Evolutionary conservation across 2,888 invertebrate species (phyloP).

Genomic region (Drosophila picticornis): DNA sequence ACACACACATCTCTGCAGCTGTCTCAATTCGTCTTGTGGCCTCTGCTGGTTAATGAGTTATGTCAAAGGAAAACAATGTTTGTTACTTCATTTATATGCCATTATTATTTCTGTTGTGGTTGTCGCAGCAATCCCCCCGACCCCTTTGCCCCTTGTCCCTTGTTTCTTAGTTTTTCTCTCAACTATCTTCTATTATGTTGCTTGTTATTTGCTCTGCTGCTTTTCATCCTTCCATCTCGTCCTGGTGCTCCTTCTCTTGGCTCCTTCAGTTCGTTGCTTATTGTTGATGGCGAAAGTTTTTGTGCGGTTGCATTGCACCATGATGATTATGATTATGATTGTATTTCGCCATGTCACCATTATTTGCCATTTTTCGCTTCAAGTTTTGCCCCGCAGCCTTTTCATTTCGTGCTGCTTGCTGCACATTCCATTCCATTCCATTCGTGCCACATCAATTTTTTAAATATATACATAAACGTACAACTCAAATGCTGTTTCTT

Average conservation of each 20-base stretch:
- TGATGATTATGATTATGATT: constrained; percentile 67
- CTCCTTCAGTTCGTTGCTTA: constrained; percentile 22
- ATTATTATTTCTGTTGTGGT: constrained; percentile 78
- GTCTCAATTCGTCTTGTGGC: constrained; percentile 55
- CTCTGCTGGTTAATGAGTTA: constrained; percentile 83
- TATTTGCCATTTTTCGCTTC: constrained; percentile 79
- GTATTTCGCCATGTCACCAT: constrained; percentile 81
- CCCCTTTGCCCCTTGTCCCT: constrained; percentile 7
- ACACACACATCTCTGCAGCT: constrained; percentile 4
- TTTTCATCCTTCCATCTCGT: constrained; percentile 14
- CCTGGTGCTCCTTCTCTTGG: constrained; percentile 9
- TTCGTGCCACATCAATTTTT: constrained; percentile 60
- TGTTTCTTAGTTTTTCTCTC: constrained; percentile 65
- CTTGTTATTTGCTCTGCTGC: constrained; percentile 71
- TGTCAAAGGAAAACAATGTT: constrained; percentile 84
- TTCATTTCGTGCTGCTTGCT: constrained; percentile 25
- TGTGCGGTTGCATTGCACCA: constrained; percentile 60
- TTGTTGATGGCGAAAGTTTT: constrained; percentile 77
- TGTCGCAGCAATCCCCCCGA: constrained; percentile 35
- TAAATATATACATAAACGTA: constrained; percentile 17
- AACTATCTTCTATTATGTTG: constrained; percentile 67
- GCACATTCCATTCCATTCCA: constrained; percentile 55
- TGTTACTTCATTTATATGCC: constrained; percentile 82
- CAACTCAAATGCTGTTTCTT: constrained; percentile 35
- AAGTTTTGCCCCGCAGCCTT: constrained; percentile 49